A percentile compares a stretch with the other conserved stretches of the same genome.
Evolutionary conservation across 1,140 invertebrate genomes (phyloP).

Genomic region (Drosophila persimilis): DNA sequence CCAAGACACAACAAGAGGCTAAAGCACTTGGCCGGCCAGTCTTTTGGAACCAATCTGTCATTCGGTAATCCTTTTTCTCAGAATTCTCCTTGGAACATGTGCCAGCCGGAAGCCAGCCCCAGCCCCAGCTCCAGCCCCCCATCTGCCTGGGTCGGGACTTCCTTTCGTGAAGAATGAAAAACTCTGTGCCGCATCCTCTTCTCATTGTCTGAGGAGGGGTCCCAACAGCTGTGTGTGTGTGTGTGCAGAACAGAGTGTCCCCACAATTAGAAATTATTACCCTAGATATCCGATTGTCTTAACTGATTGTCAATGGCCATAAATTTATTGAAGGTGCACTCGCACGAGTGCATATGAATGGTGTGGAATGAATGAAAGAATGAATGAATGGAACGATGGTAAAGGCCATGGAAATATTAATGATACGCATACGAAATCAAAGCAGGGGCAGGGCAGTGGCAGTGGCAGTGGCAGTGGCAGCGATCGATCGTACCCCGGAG

Average conservation of each 20-base stretch:
- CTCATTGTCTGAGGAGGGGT: conserved; percentile 13
- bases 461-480: too few species aligned
- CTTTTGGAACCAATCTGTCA: not conserved
- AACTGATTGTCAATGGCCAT: conserved; percentile 77
- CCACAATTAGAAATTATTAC: conserved; percentile 79
- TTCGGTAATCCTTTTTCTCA: conserved; percentile 3
- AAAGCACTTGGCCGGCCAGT: too few species aligned
- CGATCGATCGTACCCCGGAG: not conserved
- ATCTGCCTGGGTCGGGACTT: conserved; percentile 26
- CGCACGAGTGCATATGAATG: conserved; percentile 37
- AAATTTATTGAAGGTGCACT: conserved; percentile 55
- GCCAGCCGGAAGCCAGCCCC: conserved; percentile 29
- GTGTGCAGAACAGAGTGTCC: conserved; percentile 7
- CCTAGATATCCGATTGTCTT: conserved; percentile 79
- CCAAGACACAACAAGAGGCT: not conserved
- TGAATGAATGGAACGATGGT: conserved; percentile 2
- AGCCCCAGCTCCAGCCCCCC: not conserved
- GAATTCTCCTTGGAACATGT: conserved; percentile 18
- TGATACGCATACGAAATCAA: conserved; percentile 72
- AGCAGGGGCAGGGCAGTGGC: conserved; percentile 20
- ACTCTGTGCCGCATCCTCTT: conserved; percentile 62
- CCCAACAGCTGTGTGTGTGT: conserved; percentile 42
- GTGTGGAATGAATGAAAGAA: conserved; percentile 12
- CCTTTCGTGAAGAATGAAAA: conserved; percentile 50
- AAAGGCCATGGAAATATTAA: conserved; percentile 67